A percentile compares a stretch with the other conserved stretches of the same genome.
These are phyloP conservation scores for Spizaetus ornatus DNA, from an alignment of 2,113 vertebrate species.

Conservation along the genomic window DNA sequence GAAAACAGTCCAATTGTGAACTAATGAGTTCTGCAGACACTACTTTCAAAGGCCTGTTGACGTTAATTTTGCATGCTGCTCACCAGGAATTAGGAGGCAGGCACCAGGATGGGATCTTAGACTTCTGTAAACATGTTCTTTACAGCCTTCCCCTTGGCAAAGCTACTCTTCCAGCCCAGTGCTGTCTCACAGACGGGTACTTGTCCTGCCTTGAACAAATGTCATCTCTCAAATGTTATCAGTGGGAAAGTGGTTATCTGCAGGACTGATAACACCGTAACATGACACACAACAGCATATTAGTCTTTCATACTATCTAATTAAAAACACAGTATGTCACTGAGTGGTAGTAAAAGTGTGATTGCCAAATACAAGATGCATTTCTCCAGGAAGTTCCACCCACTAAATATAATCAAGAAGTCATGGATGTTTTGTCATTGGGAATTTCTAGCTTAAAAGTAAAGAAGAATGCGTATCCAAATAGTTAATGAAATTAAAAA, in stretches of 20 bases:
- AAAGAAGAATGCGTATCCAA: not conserved
- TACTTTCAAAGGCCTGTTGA: slow-evolving; percentile 38
- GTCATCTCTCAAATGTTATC: not conserved
- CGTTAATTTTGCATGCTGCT: slow-evolving; percentile 27
- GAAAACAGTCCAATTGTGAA: slow-evolving; percentile 43
- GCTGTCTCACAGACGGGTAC: not conserved
- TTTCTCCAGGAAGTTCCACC: not conserved
- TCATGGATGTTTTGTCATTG: not conserved
- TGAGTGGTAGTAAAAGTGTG: not conserved
- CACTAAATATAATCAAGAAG: not conserved
- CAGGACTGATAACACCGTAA: not conserved
- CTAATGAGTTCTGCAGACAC: slow-evolving; percentile 45
- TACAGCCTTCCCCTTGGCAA: slow-evolving; percentile 11
- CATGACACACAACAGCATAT: not conserved
- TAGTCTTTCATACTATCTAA: not conserved
- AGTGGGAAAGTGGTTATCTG: not conserved
- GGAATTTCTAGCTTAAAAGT: not conserved
- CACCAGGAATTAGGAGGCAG: slow-evolving; percentile 24
- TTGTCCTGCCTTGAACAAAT: not conserved
- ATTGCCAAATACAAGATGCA: not conserved
- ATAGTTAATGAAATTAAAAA: slow-evolving; percentile 35
- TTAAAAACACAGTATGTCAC: slow-evolving; percentile 3
- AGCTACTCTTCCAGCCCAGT: not conserved
- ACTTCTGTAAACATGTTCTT: slow-evolving; percentile 33
- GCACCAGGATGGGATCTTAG: not conserved